phyloP scores from a whole-genome alignment of 2,113 vertebrate species.

The Tupaia tana region DNA sequence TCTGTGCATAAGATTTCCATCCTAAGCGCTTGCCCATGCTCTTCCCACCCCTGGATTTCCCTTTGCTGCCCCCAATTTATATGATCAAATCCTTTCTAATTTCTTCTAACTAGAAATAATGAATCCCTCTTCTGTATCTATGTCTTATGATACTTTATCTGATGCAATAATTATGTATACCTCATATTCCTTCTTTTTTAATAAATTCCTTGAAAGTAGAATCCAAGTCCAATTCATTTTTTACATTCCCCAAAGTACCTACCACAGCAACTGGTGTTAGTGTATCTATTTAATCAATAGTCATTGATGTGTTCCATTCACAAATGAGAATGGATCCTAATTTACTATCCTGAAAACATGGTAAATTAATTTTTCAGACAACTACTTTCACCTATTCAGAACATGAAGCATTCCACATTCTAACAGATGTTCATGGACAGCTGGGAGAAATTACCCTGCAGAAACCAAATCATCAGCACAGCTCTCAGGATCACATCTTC shows the following conservation, averaged over 20 bases:
- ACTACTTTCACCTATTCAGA: constrained; percentile 71
- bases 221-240: constrained; percentile 27
- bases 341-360: constrained; percentile 58
- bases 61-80: not conserved
- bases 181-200: not conserved
- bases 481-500: constrained; percentile 59
- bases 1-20: not conserved
- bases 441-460: constrained; percentile 57
- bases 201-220: constrained; percentile 24
- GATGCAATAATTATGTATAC: not conserved
- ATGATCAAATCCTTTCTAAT: not conserved
- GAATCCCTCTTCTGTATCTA: not conserved
- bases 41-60: not conserved
- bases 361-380: constrained; percentile 60
- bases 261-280: constrained; percentile 9
- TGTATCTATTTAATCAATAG: constrained; percentile 61
- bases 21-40: not conserved
- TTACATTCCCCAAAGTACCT: not conserved
- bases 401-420: constrained; percentile 52
- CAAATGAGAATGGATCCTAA: constrained; percentile 55
- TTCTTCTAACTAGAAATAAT: not conserved
- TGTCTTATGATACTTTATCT: not conserved
- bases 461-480: constrained; percentile 60
- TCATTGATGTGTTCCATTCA: constrained; percentile 36
- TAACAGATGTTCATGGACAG: constrained; percentile 42